Base-by-base conservation (phyloP, 92 coral and sea anemone species). In the Hydrozoanthus gracilis region DNA sequence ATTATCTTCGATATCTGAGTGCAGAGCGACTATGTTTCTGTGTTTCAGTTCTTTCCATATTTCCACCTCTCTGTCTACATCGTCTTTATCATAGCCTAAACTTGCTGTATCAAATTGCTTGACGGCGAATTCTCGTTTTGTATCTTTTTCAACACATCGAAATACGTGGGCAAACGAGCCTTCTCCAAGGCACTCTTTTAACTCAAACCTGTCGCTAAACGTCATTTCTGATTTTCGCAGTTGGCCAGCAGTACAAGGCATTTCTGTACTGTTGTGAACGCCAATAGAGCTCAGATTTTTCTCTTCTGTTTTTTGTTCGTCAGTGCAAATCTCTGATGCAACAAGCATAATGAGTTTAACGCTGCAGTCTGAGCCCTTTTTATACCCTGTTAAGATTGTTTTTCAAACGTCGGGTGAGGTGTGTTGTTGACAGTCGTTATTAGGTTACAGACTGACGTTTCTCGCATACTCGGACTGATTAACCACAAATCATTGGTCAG, bases 41-140 rank as follows among this genome's bases (percentile, higher is more conserved):
- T 89, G 89, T 4, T 84, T 84, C 44, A 89, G 77, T 48, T 79
- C 69, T 77, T 66, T 55, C 89, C 92, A 89, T 58, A 89, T 86
- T 50, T 61, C 86, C 1, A 88, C 92, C 44, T 89, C 92, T 66
- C 85, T 64, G 75, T 80, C 85, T 1, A 80, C 85, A 48, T 80
- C 73, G 16, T 66, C 85, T 80, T 80, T 66, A 27, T 80, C 60
- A 62, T 80, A 80, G 62, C 8, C 50, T 27, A 80, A 51, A 27
- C 62, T 65, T 50, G 85, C 35, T 49, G 85, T 65, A 39, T 80
- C 72, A 15, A 80, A 80, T 18, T 80, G 85, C n/a, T 80, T 80
- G 45, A 80, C 75, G 74, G 85, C 85, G 10, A 80, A 80, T 27
- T 80, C 85, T 65, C 20, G 74, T 48, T 68, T 80, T 66, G 85